Evolutionary conservation across 2,113 vertebrate species (phyloP).

Genomic region (Nicator chloris): DNA sequence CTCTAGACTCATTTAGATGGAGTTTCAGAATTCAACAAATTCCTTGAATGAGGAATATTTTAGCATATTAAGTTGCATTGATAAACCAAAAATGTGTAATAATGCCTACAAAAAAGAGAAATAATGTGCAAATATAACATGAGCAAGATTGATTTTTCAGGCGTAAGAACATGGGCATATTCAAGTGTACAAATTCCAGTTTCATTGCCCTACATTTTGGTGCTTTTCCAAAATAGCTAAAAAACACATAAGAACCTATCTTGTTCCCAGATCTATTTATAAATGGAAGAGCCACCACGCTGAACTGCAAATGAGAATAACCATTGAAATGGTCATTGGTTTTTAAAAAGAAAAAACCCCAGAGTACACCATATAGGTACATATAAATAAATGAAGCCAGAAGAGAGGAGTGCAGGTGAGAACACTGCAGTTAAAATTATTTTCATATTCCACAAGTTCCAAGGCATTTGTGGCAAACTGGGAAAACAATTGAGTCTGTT

Average conservation of each 20-base stretch:
- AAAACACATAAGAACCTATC: not conserved
- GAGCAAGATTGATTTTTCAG: not conserved
- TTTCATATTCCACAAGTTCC: not conserved
- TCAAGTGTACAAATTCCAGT: not conserved
- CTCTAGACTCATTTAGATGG: not conserved
- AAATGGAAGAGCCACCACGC: not conserved
- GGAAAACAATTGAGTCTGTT: not conserved
- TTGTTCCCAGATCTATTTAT: not conserved
- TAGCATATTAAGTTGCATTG: not conserved
- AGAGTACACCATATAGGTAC: not conserved
- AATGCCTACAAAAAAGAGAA: not conserved
- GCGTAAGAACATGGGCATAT: not conserved
- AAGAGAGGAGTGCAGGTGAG: not conserved
- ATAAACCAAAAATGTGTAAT: not conserved
- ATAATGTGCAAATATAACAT: not conserved
- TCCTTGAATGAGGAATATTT: not conserved
- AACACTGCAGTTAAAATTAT: not conserved
- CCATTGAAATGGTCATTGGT: not conserved
- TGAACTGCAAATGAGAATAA: not conserved
- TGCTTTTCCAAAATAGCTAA: not conserved
- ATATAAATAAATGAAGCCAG: not conserved
- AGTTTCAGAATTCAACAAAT: not conserved
- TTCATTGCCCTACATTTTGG: not conserved
- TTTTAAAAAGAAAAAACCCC: not conserved
- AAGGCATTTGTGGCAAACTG: not conserved